Conservation (phyloP, 2,797 vertebrate species). For the Crocidura indochinensis region DNA sequence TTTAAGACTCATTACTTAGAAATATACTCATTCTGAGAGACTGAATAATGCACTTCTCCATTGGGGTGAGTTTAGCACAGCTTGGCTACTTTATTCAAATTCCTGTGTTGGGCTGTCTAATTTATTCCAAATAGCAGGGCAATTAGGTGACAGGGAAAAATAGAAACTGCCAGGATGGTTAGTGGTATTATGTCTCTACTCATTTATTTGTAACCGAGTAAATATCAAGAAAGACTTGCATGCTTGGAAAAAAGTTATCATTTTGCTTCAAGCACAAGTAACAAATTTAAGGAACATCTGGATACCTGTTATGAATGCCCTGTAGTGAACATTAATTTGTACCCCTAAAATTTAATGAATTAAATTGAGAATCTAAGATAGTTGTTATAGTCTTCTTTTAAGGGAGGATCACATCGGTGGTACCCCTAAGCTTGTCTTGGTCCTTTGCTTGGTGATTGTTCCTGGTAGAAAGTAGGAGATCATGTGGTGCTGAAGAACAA, state of each 20-base stretch:
- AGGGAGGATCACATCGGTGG: no score
- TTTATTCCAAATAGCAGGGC: conserved; percentile 24
- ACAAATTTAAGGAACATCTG: conserved; percentile 30
- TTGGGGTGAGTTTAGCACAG: conserved; percentile 6
- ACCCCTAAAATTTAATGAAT: neutral
- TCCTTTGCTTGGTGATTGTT: no score
- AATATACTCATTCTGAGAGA: conserved; percentile 59
- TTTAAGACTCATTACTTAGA: conserved; percentile 62
- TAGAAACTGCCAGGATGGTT: neutral
- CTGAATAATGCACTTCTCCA: neutral
- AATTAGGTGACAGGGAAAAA: neutral
- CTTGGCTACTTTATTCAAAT: conserved; percentile 59
- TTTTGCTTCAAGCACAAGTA: conserved; percentile 48
- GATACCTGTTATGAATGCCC: conserved; percentile 17
- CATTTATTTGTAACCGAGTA: conserved; percentile 57
- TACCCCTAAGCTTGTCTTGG: no score
- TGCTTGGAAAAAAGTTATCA: neutral
- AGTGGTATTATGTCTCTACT: neutral
- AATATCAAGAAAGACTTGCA: conserved; percentile 36
- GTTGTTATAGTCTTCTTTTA: neutral
- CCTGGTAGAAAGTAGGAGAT: no score
- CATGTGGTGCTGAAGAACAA: no score
- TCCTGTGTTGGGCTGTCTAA: neutral
- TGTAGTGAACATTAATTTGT: conserved; percentile 41
- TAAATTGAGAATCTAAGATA: neutral